Conservation (phyloP, 2,113 vertebrate genomes). For the Psittacula cyanocephala region DNA sequence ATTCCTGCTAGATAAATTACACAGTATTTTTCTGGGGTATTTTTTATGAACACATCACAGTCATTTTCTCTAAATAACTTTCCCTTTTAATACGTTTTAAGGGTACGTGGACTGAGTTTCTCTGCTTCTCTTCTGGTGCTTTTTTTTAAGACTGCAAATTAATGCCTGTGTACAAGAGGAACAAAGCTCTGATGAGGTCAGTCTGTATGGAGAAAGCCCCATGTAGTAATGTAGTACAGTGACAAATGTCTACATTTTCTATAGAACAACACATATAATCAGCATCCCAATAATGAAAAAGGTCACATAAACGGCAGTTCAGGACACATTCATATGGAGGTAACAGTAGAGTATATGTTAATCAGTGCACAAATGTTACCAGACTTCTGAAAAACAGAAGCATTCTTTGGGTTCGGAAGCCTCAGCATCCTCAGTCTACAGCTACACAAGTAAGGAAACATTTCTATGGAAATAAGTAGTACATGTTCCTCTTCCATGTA, state of each 20-base stretch:
- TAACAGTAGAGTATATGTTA: background rate
- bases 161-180: background rate
- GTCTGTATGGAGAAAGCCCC: background rate
- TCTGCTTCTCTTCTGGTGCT: fast-evolving
- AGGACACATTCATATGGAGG: background rate
- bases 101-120: background rate
- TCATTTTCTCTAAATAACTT: background rate
- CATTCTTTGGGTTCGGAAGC: background rate
- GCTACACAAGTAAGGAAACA: background rate
- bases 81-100: background rate
- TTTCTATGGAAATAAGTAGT: background rate
- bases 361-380: background rate
- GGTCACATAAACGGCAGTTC: background rate
- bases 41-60: background rate
- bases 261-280: background rate
- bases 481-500: background rate
- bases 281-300: background rate
- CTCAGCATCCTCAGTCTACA: background rate
- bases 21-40: background rate
- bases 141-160: background rate
- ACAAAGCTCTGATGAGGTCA: background rate
- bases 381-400: background rate
- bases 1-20: background rate
- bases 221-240: background rate
- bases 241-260: background rate